These are phyloP conservation scores for Corapipo altera DNA, from an alignment of 2,113 vertebrate genomes.

Conservation along the genomic window DNA sequence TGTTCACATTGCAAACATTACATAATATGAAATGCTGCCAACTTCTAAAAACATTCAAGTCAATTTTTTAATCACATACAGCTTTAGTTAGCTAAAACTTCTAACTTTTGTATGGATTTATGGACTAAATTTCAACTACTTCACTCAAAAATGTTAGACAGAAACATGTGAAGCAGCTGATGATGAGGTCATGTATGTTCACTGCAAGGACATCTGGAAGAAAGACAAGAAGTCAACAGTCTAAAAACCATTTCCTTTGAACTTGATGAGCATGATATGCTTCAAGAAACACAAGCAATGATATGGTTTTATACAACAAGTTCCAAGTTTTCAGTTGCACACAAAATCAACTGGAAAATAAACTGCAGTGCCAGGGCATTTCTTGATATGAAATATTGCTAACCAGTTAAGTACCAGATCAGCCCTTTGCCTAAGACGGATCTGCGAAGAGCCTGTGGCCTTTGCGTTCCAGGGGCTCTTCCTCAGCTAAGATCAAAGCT, in stretches of 20 bases:
- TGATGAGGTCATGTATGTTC: neutral
- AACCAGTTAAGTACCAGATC: neutral
- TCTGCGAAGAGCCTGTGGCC: neutral
- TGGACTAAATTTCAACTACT: neutral
- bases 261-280: neutral
- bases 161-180: neutral
- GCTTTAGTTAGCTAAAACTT: neutral
- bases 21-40: neutral
- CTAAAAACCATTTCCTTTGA: neutral
- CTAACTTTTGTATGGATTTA: neutral
- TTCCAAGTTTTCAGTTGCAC: neutral
- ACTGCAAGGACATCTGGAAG: neutral
- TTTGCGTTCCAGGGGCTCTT: neutral
- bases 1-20: neutral
- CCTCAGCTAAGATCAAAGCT: neutral
- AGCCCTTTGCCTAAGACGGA: neutral
- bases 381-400: neutral
- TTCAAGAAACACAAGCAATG: neutral
- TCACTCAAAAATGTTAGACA: conserved; percentile 1
- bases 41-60: neutral
- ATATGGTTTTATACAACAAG: neutral
- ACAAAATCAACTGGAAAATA: neutral
- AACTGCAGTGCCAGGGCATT: neutral
- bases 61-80: neutral
- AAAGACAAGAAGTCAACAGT: neutral